phyloP scores from a whole-genome alignment of 30 jellyfish, hydroid and myxozoan species.

The Turritopsis rubra region DNA sequence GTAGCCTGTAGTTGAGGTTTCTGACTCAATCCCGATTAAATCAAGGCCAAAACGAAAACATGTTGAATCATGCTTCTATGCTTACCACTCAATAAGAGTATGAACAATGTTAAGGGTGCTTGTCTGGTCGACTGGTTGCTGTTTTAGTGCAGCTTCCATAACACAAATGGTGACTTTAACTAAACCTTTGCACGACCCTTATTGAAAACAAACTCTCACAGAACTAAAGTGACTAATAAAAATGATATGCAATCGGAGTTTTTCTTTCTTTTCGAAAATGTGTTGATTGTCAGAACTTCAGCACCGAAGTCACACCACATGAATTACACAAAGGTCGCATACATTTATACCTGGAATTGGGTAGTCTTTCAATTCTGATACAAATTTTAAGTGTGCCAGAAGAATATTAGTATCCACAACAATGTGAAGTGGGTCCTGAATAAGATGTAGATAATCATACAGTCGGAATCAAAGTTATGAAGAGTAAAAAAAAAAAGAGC shows the following conservation, averaged over 20 bases:
- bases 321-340: neutral
- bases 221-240: neutral
- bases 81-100: neutral
- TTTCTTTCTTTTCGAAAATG: too few species aligned
- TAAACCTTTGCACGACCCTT: neutral
- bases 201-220: neutral
- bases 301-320: neutral
- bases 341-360: constrained; percentile 68
- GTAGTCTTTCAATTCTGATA: constrained; percentile 57
- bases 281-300: too few species aligned
- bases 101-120: neutral
- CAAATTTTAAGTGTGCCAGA: constrained; percentile 66
- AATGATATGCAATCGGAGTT: too few species aligned
- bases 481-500: neutral
- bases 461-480: neutral
- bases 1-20: too few species aligned
- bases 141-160: neutral
- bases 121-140: neutral
- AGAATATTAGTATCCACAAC: constrained; percentile 87
- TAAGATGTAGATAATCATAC: too few species aligned
- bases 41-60: too few species aligned
- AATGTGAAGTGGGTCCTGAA: constrained; percentile 62
- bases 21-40: too few species aligned
- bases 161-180: neutral
- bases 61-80: too few species aligned